Conservation (phyloP, 2,888 invertebrate genomes). For the Oscheius sp. region DNA sequence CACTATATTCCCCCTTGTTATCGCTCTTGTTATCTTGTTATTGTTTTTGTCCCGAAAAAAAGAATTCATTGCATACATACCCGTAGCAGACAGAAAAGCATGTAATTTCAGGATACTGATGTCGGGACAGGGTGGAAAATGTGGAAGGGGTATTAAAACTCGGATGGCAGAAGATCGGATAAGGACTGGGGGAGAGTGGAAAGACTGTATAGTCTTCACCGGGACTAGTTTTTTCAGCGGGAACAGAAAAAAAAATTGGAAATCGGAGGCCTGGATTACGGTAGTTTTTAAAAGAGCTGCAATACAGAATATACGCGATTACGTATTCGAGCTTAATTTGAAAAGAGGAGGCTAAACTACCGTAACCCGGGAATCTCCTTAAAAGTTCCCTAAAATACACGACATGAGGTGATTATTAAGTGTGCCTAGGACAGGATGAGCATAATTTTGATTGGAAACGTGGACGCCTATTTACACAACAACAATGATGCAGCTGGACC, state of each 20-base stretch:
- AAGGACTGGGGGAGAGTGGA: conserved; percentile 6
- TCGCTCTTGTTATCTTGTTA: conserved; percentile 3
- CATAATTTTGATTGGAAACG: neutral
- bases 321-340: no score
- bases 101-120: neutral
- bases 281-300: no score
- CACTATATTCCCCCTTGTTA: conserved; percentile 15
- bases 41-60: conserved; percentile 6
- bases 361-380: neutral
- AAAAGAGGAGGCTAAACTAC: no score
- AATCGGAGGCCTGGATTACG: no score
- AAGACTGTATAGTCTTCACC: conserved; percentile 33
- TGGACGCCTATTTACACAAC: conserved; percentile 27
- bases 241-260: neutral
- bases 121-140: neutral
- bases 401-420: conserved; percentile 28
- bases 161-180: conserved; percentile 29
- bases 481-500: conserved; percentile 7
- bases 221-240: conserved; percentile 8
- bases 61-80: conserved; percentile 32
- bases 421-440: conserved; percentile 3
- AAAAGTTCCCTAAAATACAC: conserved; percentile 4
- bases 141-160: conserved; percentile 29
- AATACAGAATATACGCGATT: no score
- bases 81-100: conserved; percentile 29